These are phyloP conservation scores for Sphinx pinastri DNA, from an alignment of 2,888 invertebrate species.

Conservation along the genomic window DNA sequence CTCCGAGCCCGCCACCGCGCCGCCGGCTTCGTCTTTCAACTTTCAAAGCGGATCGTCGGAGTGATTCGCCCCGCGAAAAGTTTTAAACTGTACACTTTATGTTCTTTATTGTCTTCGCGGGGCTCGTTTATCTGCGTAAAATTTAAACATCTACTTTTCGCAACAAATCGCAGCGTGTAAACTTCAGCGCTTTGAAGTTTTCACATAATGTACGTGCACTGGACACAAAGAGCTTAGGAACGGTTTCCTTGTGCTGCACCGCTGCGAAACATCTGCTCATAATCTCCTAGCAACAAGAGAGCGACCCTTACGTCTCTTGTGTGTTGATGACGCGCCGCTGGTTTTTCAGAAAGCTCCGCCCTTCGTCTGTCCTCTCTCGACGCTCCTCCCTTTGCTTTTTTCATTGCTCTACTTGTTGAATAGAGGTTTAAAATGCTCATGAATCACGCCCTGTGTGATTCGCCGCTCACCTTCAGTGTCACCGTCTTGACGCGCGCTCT, in stretches of 20 bases:
- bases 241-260: conserved; percentile 51
- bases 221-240: conserved; percentile 43
- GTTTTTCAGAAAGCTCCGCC: conserved; percentile 76
- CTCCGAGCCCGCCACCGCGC: conserved; percentile 48
- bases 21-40: conserved; percentile 70
- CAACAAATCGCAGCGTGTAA: conserved; percentile 58
- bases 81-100: conserved; percentile 78
- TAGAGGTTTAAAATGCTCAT: conserved; percentile 63
- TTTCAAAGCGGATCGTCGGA: conserved; percentile 66
- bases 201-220: conserved; percentile 45
- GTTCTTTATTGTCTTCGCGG: conserved; percentile 77
- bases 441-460: conserved; percentile 68
- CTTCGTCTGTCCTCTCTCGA: conserved; percentile 65
- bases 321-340: conserved; percentile 70
- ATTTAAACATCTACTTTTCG: conserved; percentile 66
- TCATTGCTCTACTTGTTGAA: conserved; percentile 72
- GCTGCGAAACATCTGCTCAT: conserved; percentile 64
- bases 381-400: conserved; percentile 79
- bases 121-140: conserved; percentile 65
- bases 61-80: conserved; percentile 69
- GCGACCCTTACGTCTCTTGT: conserved; percentile 70
- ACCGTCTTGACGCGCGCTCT: conserved; percentile 24
- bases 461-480: conserved; percentile 55
- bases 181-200: conserved; percentile 58
- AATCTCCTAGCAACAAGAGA: conserved; percentile 70